These are phyloP conservation scores for Zoanthus sansibaricus DNA, from an alignment of 92 coral and sea anemone genomes.

Conservation along the genomic window DNA sequence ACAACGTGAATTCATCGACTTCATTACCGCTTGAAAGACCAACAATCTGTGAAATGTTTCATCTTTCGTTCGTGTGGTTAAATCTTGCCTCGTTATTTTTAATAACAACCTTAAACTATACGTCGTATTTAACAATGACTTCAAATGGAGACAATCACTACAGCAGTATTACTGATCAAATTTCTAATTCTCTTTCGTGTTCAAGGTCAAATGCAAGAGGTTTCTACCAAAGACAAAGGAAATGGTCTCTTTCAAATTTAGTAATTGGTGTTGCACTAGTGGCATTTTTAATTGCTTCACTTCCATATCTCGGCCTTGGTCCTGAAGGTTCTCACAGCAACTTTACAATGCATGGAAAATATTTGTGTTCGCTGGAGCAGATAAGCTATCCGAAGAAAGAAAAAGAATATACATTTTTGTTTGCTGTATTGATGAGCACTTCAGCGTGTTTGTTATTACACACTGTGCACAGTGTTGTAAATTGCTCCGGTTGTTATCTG, in stretches of 20 bases:
- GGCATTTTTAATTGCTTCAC: slow-evolving; percentile 78
- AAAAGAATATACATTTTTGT: slow-evolving; percentile 83
- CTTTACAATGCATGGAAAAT: slow-evolving; percentile 15
- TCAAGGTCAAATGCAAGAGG: slow-evolving; percentile 58
- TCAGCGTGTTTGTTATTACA: slow-evolving; percentile 83
- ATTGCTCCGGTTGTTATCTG: slow-evolving; percentile 63
- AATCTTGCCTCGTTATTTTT: slow-evolving; percentile 80
- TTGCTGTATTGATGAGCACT: slow-evolving; percentile 86
- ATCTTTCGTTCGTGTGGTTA: slow-evolving; percentile 81
- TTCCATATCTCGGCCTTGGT: slow-evolving; percentile 88
- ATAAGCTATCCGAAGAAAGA: slow-evolving; percentile 76
- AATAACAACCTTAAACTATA: slow-evolving; percentile 79
- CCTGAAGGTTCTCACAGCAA: slow-evolving; percentile 57
- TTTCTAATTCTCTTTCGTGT: slow-evolving; percentile 79
- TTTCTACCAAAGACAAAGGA: slow-evolving; percentile 50
- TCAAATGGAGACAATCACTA: slow-evolving; percentile 40
- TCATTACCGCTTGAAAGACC: slow-evolving; percentile 55
- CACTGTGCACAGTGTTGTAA: slow-evolving; percentile 73
- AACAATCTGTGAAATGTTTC: slow-evolving; percentile 85
- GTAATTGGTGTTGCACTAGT: slow-evolving; percentile 84
- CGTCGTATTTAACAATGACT: slow-evolving; percentile 65
- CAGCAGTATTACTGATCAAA: slow-evolving; percentile 75
- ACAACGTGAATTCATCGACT: slow-evolving; percentile 30
- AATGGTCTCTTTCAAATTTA: slow-evolving; percentile 69
- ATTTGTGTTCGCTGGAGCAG: slow-evolving; percentile 72